Evolutionary conservation across 2,888 invertebrate genomes (phyloP), one percentile per base, ranked within the genome.

Genomic region (Trilocha varians): DNA sequence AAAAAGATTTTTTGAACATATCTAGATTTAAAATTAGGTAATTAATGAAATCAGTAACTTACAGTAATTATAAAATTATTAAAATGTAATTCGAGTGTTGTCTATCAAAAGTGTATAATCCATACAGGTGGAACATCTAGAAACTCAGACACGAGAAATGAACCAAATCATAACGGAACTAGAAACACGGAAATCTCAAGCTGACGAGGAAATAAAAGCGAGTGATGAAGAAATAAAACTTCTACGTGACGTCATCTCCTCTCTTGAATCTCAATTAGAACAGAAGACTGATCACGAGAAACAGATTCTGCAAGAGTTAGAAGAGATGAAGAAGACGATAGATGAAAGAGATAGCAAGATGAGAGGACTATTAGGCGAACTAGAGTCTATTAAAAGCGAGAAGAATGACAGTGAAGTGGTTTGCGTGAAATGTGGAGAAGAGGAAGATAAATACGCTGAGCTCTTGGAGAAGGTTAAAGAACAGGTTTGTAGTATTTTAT

Each of bases 261-360:
- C 93, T 52, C 72, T 95, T 34, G 96, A 96, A 65, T 79, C 80
- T 0, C 93, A 95, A 63, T 74, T 95, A 1, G 92, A 93, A 63
- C 79, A 86, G 9, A 93, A 92, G 62, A 78, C 87, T 0, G 72
- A 85, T 0, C 87, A 88, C 37, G 93, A 94, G 61, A 68, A 74
- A 1, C 88, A 90, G 41, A 85, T 91, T 32, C 70, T 89, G 44
- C 80, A 79, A 51, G 89, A 92, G 64, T 84, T 90, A 15, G 82
- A 86, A 41, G 79, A 87, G 42, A 80, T 90, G 69, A 86, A 82
- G 54, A 70, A 74, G 36, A 82, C 89, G 1, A 87, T 89, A 43
- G 83, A 87, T 2, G 87, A 88, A 6, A 79, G 89, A 50, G 88
- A 87, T 17, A 67, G 75, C 53, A 89, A 82, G 64, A 88, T 90